Evolutionary conservation across 2,888 invertebrate species (phyloP).

Genomic region (Papilio protenor): DNA sequence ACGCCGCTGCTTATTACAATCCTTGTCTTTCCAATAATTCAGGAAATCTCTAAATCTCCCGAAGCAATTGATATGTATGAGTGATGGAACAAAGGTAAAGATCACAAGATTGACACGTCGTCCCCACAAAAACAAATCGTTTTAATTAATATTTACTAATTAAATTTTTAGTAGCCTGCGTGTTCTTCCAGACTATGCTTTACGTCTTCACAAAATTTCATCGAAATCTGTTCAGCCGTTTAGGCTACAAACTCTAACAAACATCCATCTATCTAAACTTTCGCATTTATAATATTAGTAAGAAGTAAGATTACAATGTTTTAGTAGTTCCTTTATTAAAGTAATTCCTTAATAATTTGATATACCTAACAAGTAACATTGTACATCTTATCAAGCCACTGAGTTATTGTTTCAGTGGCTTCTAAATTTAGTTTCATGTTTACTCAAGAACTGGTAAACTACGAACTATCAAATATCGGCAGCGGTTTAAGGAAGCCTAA

Average conservation of each 20-base stretch:
- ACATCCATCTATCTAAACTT: too few species aligned
- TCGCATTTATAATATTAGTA: too few species aligned
- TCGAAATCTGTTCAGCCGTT: too few species aligned
- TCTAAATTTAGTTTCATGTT: slow-evolving; percentile 16
- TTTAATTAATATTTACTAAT: too few species aligned
- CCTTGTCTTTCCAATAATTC: slow-evolving; percentile 36
- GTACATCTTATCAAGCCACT: background rate
- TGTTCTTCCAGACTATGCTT: too few species aligned
- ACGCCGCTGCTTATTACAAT: slow-evolving; percentile 51
- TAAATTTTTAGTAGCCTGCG: too few species aligned
- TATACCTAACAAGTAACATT: background rate
- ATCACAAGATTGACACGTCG: background rate
- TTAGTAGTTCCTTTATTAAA: too few species aligned
- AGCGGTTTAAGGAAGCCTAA: slow-evolving; percentile 45
- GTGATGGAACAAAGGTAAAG: background rate
- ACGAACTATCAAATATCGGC: slow-evolving; percentile 42
- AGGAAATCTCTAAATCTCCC: slow-evolving; percentile 11
- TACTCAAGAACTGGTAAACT: slow-evolving; percentile 18
- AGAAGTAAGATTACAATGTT: too few species aligned
- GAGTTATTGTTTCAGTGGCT: slow-evolving; percentile 10
- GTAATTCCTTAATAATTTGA: too few species aligned
- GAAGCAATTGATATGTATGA: slow-evolving; percentile 5
- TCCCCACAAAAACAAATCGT: too few species aligned
- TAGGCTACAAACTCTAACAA: too few species aligned
- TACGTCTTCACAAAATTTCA: too few species aligned